Evolutionary conservation across 1,140 invertebrate species (phyloP).

Genomic region (Anagrus nilaparvatae): DNA sequence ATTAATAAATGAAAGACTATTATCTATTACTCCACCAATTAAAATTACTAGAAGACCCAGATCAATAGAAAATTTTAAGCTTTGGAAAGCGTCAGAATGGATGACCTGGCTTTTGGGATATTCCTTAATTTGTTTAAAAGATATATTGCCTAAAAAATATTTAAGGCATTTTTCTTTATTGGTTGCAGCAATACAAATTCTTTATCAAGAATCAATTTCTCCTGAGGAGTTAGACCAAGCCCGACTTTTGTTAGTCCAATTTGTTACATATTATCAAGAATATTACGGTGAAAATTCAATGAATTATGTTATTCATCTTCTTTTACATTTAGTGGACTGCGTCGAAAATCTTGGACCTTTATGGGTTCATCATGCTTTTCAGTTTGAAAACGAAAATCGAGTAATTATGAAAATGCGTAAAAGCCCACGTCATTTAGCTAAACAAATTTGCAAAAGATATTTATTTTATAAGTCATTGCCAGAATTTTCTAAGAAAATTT

Average conservation of each 20-base stretch:
- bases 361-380: slow-evolving; percentile 13
- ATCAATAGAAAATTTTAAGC: slow-evolving; percentile 4
- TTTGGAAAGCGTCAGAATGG: slow-evolving; percentile 21
- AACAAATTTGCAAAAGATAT: slow-evolving; percentile 13
- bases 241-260: slow-evolving; percentile 1
- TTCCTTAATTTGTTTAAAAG: slow-evolving; percentile 16
- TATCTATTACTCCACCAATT: slow-evolving; percentile 11
- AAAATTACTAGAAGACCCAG: slow-evolving; percentile 14
- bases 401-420: slow-evolving; percentile 13
- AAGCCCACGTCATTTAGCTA: slow-evolving; percentile 3
- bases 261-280: slow-evolving; percentile 7
- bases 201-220: slow-evolving; percentile 7
- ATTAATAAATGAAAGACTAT: slow-evolving; percentile 12
- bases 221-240: background rate
- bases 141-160: slow-evolving; percentile 17
- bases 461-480: slow-evolving; percentile 10
- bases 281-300: slow-evolving; percentile 8
- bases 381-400: slow-evolving; percentile 16
- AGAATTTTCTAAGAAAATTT: background rate
- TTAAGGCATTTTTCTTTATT: slow-evolving; percentile 12
- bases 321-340: slow-evolving; percentile 7
- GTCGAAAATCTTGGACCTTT: slow-evolving; percentile 17
- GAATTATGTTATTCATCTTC: slow-evolving; percentile 13
- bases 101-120: slow-evolving; percentile 17
- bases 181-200: slow-evolving; percentile 10